phyloP scores from a whole-genome alignment of 2,113 vertebrate genomes.

The Onychorhynchus coronatus region DNA sequence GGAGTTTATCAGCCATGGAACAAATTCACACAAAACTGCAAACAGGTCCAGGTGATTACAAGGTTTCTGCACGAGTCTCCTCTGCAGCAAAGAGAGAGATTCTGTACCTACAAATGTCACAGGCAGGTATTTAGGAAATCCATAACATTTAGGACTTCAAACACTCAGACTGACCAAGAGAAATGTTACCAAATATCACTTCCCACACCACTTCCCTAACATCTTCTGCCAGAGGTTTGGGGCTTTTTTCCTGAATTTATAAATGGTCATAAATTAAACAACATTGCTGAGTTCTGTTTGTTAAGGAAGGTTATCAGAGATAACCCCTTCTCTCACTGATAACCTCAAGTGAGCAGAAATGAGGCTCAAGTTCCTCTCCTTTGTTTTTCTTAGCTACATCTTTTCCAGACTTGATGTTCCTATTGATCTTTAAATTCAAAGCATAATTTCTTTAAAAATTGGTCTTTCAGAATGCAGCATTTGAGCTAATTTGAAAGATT shows the following conservation, averaged over 20 bases:
- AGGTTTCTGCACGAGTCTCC: background rate
- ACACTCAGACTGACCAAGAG: background rate
- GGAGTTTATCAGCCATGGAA: background rate
- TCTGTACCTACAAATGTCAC: background rate
- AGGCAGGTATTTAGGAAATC: background rate
- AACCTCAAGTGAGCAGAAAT: slow-evolving; percentile 30
- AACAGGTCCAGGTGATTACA: background rate
- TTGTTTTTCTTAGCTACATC: slow-evolving; percentile 20
- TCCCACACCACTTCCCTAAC: background rate
- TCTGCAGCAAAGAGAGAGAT: background rate
- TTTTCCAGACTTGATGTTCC: background rate
- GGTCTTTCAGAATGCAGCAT: background rate
- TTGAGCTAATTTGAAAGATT: background rate
- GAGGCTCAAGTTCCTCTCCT: slow-evolving; percentile 6
- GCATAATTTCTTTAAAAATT: background rate
- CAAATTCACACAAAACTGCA: background rate
- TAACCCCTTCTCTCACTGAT: slow-evolving; percentile 48
- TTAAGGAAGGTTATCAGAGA: slow-evolving; percentile 44
- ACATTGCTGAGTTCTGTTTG: slow-evolving; percentile 26
- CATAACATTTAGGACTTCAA: background rate
- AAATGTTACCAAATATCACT: background rate
- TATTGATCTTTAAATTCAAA: background rate
- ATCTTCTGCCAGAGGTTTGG: background rate
- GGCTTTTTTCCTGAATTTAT: background rate
- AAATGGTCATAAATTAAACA: slow-evolving; percentile 37